These are phyloP conservation scores for Selene dorsalis DNA, from an alignment of 2,797 vertebrate species.

Conservation along the genomic window DNA sequence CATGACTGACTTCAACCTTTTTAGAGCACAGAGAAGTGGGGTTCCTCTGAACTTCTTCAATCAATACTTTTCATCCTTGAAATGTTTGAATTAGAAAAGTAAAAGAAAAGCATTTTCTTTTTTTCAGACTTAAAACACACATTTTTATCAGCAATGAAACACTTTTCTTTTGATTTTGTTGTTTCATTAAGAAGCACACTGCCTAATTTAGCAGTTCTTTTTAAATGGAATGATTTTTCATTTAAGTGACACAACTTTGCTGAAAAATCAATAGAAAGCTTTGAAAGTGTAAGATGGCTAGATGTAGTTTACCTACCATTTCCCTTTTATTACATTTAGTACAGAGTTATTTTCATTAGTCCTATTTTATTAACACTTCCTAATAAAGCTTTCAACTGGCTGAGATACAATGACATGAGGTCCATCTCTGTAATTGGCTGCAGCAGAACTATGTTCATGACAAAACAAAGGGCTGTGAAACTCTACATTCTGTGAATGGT, in stretches of 20 bases:
- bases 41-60: slow-evolving; percentile 81
- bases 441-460: neutral
- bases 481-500: too few relatives aligned
- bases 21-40: slow-evolving; percentile 86
- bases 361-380: slow-evolving; percentile 86
- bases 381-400: slow-evolving; percentile 88
- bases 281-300: neutral
- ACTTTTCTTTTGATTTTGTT: slow-evolving; percentile 20
- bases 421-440: neutral
- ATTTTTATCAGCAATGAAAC: slow-evolving; percentile 1
- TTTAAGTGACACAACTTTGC: slow-evolving; percentile 29
- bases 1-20: slow-evolving; percentile 94
- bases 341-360: slow-evolving; percentile 23
- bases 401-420: slow-evolving; percentile 2
- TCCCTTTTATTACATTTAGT: neutral
- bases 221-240: slow-evolving; percentile 13
- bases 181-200: slow-evolving; percentile 5
- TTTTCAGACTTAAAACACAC: slow-evolving; percentile 33
- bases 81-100: slow-evolving; percentile 88
- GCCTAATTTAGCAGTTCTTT: slow-evolving; percentile 17
- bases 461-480: too few relatives aligned
- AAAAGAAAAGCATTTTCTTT: slow-evolving; percentile 25
- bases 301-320: neutral
- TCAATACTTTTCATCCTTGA: slow-evolving; percentile 84
- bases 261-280: slow-evolving; percentile 21